Conservation (phyloP, 37 sponge, comb jelly and placozoan genomes). For the Oopsacas minuta region DNA sequence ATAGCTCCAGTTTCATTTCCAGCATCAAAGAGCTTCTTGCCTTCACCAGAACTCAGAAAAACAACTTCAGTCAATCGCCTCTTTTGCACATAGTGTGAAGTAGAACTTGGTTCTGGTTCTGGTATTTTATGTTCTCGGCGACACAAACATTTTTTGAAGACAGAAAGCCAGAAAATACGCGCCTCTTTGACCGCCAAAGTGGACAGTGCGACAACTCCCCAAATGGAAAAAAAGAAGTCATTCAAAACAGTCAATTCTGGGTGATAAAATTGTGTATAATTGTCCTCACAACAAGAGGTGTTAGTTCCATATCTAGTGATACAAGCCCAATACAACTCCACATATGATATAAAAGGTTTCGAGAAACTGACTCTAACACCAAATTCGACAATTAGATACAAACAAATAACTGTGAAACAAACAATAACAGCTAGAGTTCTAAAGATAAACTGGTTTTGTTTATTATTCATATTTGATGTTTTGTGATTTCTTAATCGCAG, state of each 20-base stretch:
- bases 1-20: background rate
- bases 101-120: background rate
- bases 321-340: background rate
- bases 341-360: background rate
- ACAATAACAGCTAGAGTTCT: background rate
- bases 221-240: background rate
- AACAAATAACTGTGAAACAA: background rate
- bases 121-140: background rate
- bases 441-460: background rate
- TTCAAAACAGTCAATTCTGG: background rate
- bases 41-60: background rate
- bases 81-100: background rate
- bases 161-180: background rate
- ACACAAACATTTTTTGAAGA: background rate
- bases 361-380: background rate
- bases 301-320: slow-evolving; percentile 18
- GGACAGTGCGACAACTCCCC: background rate
- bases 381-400: background rate
- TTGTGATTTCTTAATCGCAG: background rate
- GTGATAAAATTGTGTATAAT: background rate
- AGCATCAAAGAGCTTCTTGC: background rate
- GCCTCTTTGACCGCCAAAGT: background rate
- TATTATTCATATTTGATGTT: background rate
- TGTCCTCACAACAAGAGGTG: background rate
- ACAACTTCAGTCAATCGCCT: background rate